phyloP scores from a whole-genome alignment of 2,113 vertebrate genomes.

The Marcusenius ussheri region DNA sequence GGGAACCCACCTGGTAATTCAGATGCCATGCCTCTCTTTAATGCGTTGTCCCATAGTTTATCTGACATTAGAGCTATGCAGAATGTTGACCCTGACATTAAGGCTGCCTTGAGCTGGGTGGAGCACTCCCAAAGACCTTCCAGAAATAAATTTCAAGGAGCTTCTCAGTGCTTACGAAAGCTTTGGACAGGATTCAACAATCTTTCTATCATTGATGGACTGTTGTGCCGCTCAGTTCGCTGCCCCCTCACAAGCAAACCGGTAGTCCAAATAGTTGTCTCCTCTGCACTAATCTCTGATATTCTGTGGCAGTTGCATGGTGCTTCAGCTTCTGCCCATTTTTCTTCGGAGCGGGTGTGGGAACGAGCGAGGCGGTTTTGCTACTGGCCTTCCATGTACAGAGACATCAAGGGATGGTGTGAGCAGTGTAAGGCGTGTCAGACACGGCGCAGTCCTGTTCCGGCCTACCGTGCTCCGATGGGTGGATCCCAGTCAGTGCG shows the following conservation, averaged over 20 bases:
- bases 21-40: neutral
- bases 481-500: neutral
- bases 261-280: conserved; percentile 10
- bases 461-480: neutral
- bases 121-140: neutral
- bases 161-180: neutral
- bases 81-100: conserved; percentile 12
- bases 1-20: neutral
- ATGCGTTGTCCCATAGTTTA: neutral
- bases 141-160: neutral
- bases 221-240: neutral
- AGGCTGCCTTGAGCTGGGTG: neutral
- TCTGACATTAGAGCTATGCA: conserved; percentile 6
- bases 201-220: conserved; percentile 15
- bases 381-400: conserved; percentile 18
- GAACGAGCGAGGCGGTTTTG: neutral
- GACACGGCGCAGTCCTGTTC: neutral
- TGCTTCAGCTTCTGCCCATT: conserved; percentile 10
- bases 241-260: neutral
- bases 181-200: conserved; percentile 8
- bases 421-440: conserved; percentile 16
- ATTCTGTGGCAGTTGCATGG: conserved; percentile 18
- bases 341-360: neutral
- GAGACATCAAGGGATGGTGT: conserved; percentile 22
- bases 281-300: conserved; percentile 5